Evolutionary conservation across 2,113 vertebrate genomes (phyloP).

Genomic region (Dendropsophus ebraccatus): DNA sequence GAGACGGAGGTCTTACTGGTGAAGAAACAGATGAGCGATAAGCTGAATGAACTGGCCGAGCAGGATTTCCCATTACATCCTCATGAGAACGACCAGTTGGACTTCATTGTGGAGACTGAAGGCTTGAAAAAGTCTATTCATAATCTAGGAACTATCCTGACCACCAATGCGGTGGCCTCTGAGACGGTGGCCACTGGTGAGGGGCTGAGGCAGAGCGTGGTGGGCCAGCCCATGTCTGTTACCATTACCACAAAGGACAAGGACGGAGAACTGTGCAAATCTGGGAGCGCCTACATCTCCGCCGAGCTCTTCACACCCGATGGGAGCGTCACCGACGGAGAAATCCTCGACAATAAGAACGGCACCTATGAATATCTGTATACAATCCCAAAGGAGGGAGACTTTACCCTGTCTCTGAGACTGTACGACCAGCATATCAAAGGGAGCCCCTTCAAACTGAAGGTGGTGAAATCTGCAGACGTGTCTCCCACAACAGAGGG

Average conservation of each 20-base stretch:
- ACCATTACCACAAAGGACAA: conserved; percentile 96
- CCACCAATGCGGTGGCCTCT: conserved; percentile 90
- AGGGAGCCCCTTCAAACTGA: conserved; percentile 93
- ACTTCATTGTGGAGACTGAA: conserved; percentile 91
- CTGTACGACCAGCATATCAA: conserved; percentile 94
- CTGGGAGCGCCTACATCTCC: conserved; percentile 88
- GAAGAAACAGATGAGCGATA: conserved; percentile 96
- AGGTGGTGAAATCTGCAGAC: conserved; percentile 85
- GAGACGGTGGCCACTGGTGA: conserved; percentile 94
- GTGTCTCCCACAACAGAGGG: conserved; percentile 84
- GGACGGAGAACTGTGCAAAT: conserved; percentile 91
- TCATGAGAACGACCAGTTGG: conserved; percentile 91
- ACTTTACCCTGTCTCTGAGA: conserved; percentile 85
- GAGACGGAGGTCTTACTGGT: conserved; percentile 95
- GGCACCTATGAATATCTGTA: conserved; percentile 95
- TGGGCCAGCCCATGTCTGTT: conserved; percentile 86
- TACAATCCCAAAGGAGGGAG: conserved; percentile 88
- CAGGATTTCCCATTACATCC: conserved; percentile 87
- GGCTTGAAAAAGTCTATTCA: conserved; percentile 96
- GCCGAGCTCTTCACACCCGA: conserved; percentile 87
- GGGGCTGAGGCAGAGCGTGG: conserved; percentile 87
- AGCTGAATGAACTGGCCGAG: conserved; percentile 83
- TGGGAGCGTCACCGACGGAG: conserved; percentile 83
- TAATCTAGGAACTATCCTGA: conserved; percentile 91
- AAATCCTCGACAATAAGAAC: conserved; percentile 95